Conservation (phyloP, 2,888 invertebrate species). For the Spodoptera littoralis region DNA sequence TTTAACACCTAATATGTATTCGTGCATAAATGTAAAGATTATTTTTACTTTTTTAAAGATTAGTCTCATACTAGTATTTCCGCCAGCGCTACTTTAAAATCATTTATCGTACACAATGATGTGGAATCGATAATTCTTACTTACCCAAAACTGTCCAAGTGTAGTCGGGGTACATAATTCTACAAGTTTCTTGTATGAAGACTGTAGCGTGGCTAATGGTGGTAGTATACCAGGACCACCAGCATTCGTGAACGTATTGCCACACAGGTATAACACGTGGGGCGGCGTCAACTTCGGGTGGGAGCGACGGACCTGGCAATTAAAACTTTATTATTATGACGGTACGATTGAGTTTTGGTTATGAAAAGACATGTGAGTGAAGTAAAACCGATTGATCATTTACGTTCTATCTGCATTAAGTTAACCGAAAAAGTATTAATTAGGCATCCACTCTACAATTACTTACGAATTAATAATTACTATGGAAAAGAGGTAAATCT, state of each 20-base stretch:
- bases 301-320: slow-evolving; percentile 78
- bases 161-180: slow-evolving; percentile 94
- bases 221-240: slow-evolving; percentile 68
- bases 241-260: slow-evolving; percentile 68
- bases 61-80: no score
- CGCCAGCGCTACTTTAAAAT: no score
- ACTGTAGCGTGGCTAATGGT: slow-evolving; percentile 71
- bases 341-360: not conserved
- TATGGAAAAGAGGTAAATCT: no score
- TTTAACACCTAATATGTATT: no score
- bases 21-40: no score
- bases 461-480: no score
- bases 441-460: no score
- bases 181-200: slow-evolving; percentile 90
- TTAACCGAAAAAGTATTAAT: not conserved
- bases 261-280: slow-evolving; percentile 80
- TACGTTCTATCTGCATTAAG: not conserved
- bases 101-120: no score
- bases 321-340: not conserved
- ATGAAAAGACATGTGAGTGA: not conserved
- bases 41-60: no score
- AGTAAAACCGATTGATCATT: no score
- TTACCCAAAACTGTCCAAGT: slow-evolving; percentile 89
- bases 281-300: slow-evolving; percentile 84
- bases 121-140: slow-evolving; percentile 23